Evolutionary conservation across 2,888 invertebrate species (phyloP), one percentile per base, ranked within the genome.

Genomic region (Cephalotes varians): DNA sequence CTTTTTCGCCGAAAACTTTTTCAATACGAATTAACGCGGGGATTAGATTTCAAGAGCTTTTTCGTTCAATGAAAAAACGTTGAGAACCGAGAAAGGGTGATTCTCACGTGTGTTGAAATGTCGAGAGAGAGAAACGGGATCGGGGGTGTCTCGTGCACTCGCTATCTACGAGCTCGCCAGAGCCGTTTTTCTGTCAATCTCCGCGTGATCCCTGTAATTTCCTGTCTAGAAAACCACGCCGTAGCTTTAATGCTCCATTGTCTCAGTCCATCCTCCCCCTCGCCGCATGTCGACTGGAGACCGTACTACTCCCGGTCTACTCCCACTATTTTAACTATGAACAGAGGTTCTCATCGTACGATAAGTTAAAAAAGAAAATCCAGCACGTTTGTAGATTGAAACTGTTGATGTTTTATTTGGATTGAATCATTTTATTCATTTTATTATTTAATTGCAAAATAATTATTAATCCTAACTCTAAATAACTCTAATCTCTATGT

Each of bases 161-260:
- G 88, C 91, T 90, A 91, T 91, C 91, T 89, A 89, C 91, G 89
- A 89, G 90, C 89, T 88, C 86, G 87, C 90, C 90, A 81, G 90
- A 90, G 91, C 91, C 92, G 93, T 94, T 94, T 94, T 94, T 94
- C 94, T 94, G 94, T 94, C 94, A 94, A 94, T 94, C 93, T 94
- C 91, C 91, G 91, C 92, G 93, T 93, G 94, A 94, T 94, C 93
- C 94, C 94, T 94, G 94, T 94, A 94, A 94, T 94, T 94, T 94
- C 93, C 94, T 94, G 94, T 94, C 94, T 92, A 93, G 93, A 94
- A 93, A 93, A 94, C 92, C 92, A 91, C 93, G 93, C 92, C 92
- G 91, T 91, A 91, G 92, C 93, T 93, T 93, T 94, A 94, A 94
- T 94, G 94, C 93, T 93, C 94, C 93, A 94, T 94, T 94, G 94